These are phyloP conservation scores for Tetramorium parvispinum DNA, from an alignment of 1,140 invertebrate genomes.

Conservation along the genomic window DNA sequence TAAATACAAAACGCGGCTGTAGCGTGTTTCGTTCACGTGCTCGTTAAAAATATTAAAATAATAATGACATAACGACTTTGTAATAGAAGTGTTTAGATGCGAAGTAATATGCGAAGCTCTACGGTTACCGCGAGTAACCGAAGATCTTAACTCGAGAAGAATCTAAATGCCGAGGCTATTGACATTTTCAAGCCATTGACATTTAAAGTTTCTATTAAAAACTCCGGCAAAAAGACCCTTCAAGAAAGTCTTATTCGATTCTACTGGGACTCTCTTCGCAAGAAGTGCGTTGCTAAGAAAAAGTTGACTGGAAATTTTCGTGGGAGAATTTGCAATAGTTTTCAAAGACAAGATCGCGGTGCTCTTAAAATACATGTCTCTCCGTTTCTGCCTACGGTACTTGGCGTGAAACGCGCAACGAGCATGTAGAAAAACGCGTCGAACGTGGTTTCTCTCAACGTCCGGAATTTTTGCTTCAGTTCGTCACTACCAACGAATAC, in stretches of 20 bases:
- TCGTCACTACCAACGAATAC: not conserved
- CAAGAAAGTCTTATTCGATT: conserved; percentile 18
- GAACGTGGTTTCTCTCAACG: not conserved
- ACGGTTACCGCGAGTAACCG: not conserved
- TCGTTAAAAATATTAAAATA: conserved; percentile 6
- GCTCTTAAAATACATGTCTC: not conserved
- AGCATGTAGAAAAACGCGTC: conserved; percentile 4
- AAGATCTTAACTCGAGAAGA: conserved; percentile 28
- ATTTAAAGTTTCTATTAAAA: conserved; percentile 47
- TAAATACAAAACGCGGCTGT: conserved; percentile 11
- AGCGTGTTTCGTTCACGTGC: not conserved
- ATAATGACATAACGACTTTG: conserved; percentile 22
- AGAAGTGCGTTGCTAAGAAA: not conserved
- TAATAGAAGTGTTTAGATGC: conserved; percentile 30
- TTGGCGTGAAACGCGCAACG: not conserved
- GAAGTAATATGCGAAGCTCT: not conserved
- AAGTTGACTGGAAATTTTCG: not conserved
- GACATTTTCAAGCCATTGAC: conserved; percentile 56
- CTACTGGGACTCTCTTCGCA: not conserved
- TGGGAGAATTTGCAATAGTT: not conserved
- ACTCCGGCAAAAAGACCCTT: not conserved
- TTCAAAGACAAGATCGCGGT: not conserved
- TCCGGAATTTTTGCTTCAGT: not conserved
- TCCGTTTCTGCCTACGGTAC: not conserved
- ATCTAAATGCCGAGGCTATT: conserved; percentile 53